Evolutionary conservation across 2,888 invertebrate species (phyloP).

Genomic region (Heliconius hortense): DNA sequence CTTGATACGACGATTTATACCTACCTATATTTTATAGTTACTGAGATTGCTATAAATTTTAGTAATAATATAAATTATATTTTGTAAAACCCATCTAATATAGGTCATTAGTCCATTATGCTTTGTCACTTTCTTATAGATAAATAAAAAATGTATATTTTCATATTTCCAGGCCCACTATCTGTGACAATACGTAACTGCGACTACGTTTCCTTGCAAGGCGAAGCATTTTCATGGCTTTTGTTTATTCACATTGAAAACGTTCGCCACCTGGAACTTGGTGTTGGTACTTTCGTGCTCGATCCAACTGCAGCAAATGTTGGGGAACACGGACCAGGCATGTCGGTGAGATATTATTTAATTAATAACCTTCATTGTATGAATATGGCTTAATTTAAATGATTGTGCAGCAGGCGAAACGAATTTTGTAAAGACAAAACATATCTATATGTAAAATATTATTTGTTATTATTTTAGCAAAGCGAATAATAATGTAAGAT

Average conservation of each 20-base stretch:
- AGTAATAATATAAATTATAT: not conserved
- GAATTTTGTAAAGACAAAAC: not conserved
- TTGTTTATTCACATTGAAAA: slow-evolving; percentile 82
- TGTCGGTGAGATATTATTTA: slow-evolving; percentile 63
- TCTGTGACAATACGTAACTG: slow-evolving; percentile 83
- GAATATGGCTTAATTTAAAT: slow-evolving; percentile 19
- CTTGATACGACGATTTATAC: no score
- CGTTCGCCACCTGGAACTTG: slow-evolving; percentile 80
- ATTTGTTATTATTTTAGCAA: not conserved
- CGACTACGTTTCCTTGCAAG: slow-evolving; percentile 82
- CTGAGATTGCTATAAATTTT: not conserved
- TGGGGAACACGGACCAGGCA: slow-evolving; percentile 85
- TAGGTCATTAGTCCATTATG: no score
- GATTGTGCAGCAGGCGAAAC: slow-evolving; percentile 23
- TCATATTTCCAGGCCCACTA: slow-evolving; percentile 80
- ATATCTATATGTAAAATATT: not conserved
- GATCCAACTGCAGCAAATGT: slow-evolving; percentile 82
- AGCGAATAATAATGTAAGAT: slow-evolving; percentile 28
- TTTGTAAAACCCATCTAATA: no score
- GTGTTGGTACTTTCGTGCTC: slow-evolving; percentile 84
- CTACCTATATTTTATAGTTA: slow-evolving; percentile 22
- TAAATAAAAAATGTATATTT: not conserved
- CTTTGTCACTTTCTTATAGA: not conserved
- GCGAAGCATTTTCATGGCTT: slow-evolving; percentile 85
- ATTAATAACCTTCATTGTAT: not conserved